Percentiles rank a stretch among this genome's conserved stretches.
Conservation (phyloP, 1,140 invertebrate genomes). For the Zeugodacus cucurbitae region DNA sequence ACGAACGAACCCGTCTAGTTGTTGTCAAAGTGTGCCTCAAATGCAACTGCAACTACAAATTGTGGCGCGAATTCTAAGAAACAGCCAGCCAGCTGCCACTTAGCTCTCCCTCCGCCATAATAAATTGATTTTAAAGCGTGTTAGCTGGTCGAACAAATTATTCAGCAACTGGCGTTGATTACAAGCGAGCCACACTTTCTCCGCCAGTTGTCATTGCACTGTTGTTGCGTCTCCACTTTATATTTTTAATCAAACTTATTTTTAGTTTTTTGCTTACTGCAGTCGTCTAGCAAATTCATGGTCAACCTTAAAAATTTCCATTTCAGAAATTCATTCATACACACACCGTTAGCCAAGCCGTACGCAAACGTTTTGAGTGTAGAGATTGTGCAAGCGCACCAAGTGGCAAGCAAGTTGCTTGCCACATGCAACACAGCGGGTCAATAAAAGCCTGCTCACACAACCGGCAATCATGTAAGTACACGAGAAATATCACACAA, state of each 20-base stretch:
- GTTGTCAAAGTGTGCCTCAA: too few relatives aligned
- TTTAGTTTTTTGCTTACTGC: not conserved
- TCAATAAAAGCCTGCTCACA: not conserved
- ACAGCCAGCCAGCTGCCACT: not conserved
- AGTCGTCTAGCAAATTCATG: not conserved
- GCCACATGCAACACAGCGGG: slow-evolving; percentile 3
- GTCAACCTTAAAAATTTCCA: slow-evolving; percentile 23
- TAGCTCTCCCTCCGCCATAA: not conserved
- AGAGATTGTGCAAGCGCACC: not conserved
- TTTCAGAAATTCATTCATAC: not conserved
- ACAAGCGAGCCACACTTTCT: not conserved
- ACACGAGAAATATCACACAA: not conserved
- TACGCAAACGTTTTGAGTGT: not conserved
- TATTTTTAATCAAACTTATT: not conserved
- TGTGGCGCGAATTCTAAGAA: not conserved
- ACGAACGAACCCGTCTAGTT: too few relatives aligned
- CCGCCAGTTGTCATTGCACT: not conserved
- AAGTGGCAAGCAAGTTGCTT: not conserved
- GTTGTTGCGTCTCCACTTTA: not conserved
- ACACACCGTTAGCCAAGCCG: too few relatives aligned
- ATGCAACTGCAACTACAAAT: not conserved
- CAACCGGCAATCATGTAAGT: not conserved
- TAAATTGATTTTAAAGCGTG: not conserved
- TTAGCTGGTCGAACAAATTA: not conserved
- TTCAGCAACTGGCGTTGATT: not conserved